Evolutionary conservation across 2,113 vertebrate genomes (phyloP).

Genomic region (Antechinus stuartii): DNA sequence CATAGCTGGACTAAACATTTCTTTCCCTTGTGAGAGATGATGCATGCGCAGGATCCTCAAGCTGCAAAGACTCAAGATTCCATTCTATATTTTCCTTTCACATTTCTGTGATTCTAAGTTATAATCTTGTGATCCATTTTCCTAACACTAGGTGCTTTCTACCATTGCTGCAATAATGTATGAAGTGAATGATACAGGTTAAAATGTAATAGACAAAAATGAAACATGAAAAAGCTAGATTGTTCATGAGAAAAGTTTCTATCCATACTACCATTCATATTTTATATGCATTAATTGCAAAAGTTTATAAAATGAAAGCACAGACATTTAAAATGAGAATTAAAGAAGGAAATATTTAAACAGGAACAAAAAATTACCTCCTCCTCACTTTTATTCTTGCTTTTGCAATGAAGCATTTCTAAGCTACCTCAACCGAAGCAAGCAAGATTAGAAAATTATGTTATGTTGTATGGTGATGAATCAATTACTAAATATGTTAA

Average conservation of each 20-base stretch:
- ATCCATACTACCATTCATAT: not conserved
- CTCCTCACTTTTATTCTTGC: too few relatives aligned
- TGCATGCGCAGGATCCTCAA: not conserved
- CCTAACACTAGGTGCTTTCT: not conserved
- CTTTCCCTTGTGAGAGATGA: not conserved
- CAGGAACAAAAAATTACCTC: not conserved
- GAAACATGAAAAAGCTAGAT: rapidly evolving
- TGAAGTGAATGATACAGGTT: not conserved
- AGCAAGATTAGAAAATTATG: not conserved
- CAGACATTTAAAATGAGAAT: not conserved
- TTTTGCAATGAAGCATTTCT: not conserved
- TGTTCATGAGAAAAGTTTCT: not conserved
- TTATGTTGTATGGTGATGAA: not conserved
- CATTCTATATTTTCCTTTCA: not conserved
- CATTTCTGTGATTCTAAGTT: not conserved
- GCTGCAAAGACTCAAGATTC: not conserved
- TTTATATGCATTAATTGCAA: too few relatives aligned
- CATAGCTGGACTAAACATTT: not conserved
- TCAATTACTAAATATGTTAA: not conserved
- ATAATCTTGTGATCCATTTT: not conserved
- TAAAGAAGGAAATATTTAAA: not conserved
- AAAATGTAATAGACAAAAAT: not conserved
- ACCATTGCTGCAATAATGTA: not conserved
- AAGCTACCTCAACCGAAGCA: not conserved
- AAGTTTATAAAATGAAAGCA: not conserved